Conservation (phyloP, 2,113 vertebrate species). For the Rhineura floridana region DNA sequence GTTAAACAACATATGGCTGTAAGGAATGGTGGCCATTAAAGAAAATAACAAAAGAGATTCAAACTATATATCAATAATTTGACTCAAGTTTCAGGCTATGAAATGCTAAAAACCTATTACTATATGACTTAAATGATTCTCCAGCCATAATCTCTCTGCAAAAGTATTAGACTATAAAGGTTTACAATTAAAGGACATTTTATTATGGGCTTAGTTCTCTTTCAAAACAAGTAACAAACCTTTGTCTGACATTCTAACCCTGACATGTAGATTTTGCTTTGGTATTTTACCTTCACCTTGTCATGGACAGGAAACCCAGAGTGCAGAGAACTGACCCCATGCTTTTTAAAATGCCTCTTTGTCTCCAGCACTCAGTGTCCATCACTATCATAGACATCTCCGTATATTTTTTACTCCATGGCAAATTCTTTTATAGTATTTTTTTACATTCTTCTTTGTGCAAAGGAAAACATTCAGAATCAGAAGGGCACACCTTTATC, state of each 20-base stretch:
- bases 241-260: neutral
- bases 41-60: conserved; percentile 55
- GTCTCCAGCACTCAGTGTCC: too few species aligned
- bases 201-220: conserved; percentile 24
- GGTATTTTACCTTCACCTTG: neutral
- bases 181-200: conserved; percentile 4
- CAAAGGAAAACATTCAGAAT: too few species aligned
- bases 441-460: too few species aligned
- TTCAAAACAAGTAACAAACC: conserved; percentile 31
- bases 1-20: conserved; percentile 32
- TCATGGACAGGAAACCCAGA: too few species aligned
- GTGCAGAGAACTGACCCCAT: too few species aligned
- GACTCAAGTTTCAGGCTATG: conserved; percentile 63
- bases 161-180: neutral
- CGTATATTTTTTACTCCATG: too few species aligned
- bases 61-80: conserved; percentile 63
- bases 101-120: conserved; percentile 59
- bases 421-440: too few species aligned
- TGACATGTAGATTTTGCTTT: neutral
- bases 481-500: too few species aligned
- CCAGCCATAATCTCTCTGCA: conserved; percentile 57
- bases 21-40: conserved; percentile 14
- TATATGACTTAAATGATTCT: conserved; percentile 54
- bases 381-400: too few species aligned
- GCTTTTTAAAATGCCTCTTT: too few species aligned